phyloP scores from a whole-genome alignment of 2,797 vertebrate species.

The Ispidina picta region DNA sequence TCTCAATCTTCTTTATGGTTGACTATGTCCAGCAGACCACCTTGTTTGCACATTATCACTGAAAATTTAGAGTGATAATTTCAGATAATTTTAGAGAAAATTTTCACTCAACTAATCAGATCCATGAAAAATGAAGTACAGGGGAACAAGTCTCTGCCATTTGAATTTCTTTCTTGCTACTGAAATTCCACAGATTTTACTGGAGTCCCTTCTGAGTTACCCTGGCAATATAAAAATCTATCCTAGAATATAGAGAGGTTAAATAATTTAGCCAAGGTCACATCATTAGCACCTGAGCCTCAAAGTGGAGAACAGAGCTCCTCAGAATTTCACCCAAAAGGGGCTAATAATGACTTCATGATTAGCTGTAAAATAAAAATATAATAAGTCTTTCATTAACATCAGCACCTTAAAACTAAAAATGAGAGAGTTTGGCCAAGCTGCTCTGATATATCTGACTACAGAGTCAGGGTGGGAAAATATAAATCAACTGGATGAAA shows the following conservation, averaged over 20 bases:
- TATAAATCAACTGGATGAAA: conserved; percentile 38
- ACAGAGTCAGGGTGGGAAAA: neutral
- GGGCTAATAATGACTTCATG: neutral
- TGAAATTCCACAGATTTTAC: neutral
- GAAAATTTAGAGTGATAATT: neutral
- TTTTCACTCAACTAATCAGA: neutral
- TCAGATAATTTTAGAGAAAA: no score
- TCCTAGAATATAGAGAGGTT: neutral
- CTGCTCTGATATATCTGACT: conserved; percentile 5
- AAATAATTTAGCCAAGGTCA: conserved; percentile 31
- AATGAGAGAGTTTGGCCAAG: conserved; percentile 16
- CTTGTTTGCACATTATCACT: neutral
- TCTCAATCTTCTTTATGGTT: neutral
- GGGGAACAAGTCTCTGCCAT: neutral
- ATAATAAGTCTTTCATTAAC: conserved; percentile 31
- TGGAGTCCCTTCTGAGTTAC: neutral
- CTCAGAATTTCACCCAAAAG: neutral
- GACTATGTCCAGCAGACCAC: neutral
- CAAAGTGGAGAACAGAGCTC: neutral
- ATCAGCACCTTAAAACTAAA: conserved; percentile 29
- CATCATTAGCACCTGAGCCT: neutral
- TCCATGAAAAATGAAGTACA: neutral
- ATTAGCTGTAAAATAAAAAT: conserved; percentile 44
- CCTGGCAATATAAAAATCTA: neutral
- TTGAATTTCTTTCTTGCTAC: neutral